Evolutionary conservation across 1,140 invertebrate species (phyloP), one percentile per base, ranked within the genome.

Genomic region (Acyrthosiphon pisum): DNA sequence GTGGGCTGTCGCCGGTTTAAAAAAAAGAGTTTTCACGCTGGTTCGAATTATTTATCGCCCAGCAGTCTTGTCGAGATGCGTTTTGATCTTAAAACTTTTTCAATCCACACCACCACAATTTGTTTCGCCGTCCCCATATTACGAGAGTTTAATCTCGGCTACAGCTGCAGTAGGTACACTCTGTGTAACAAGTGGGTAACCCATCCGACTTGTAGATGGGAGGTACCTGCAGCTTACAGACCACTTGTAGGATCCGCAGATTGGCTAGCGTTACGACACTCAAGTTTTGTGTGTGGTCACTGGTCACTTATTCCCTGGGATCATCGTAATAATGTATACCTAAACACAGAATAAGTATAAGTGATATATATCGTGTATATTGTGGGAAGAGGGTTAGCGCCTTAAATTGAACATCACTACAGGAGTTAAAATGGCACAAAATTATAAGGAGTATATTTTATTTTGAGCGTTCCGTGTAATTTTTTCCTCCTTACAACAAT

Each of bases 71-170:
- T n/a, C 30, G 14, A n/a, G 60, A 76, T 76, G 11, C 18, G 14
- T 35, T 68, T 86, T 86, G 30, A 46, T 86, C 30, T 86, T 86
- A 18, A 30, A 86, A 86, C 84, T 86, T 86, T 86, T 86, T 46
- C 37, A 23, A 46, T 46, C 30, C 41, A 41, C 6, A 30, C 11
- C 3, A 30, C 60, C 4, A 9, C 60, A 68, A 68, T n/a, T 68
- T 68, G 26, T 68, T 68, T 68, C 9, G n/a, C 26, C 60, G 60
- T 68, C 30, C 3, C 30, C 60, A 68, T 68, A 4, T 23, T 30
- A 37, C 37, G 81, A 37, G 35, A 1, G 20, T 83, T 83, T 37
- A 23, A 83, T 37, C n/a, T 37, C 20, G 60, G n/a, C 30, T 68
- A 0, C 26, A 68, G 11, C 44, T 60, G n/a, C 41, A 41, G 41